Evolutionary conservation across 2,113 vertebrate genomes (phyloP).

Genomic region (Myxocyprinus asiaticus): DNA sequence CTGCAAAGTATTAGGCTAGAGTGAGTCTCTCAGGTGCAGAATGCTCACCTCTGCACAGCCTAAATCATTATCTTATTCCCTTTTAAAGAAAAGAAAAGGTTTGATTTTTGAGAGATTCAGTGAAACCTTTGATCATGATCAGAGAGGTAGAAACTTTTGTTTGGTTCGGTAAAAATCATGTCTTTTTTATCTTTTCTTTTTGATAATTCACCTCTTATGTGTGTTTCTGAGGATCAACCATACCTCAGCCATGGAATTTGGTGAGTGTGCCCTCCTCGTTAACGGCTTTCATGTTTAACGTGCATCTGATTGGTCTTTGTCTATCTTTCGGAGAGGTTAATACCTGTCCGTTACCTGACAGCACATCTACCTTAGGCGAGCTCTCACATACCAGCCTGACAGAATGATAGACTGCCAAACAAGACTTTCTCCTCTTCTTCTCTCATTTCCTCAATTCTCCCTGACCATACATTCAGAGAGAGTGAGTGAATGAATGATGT

Average conservation of each 20-base stretch:
- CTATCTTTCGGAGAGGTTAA: slow-evolving; percentile 72
- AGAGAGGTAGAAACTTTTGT: neutral
- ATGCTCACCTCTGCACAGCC: slow-evolving; percentile 51
- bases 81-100: slow-evolving; percentile 15
- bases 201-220: slow-evolving; percentile 18
- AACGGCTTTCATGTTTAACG: slow-evolving; percentile 51
- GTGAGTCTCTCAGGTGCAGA: slow-evolving; percentile 50
- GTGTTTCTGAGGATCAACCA: slow-evolving; percentile 38
- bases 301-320: slow-evolving; percentile 65
- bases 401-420: slow-evolving; percentile 75
- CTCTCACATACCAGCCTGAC: slow-evolving; percentile 74
- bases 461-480: slow-evolving; percentile 62
- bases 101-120: neutral
- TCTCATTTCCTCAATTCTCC: slow-evolving; percentile 55
- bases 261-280: slow-evolving; percentile 45
- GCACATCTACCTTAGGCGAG: slow-evolving; percentile 72
- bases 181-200: slow-evolving; percentile 34
- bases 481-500: slow-evolving; percentile 67
- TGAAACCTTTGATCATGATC: slow-evolving; percentile 8
- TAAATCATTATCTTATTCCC: slow-evolving; percentile 46
- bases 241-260: neutral
- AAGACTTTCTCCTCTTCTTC: slow-evolving; percentile 58
- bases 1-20: slow-evolving; percentile 49
- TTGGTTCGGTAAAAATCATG: neutral
- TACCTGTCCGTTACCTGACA: slow-evolving; percentile 77